These are phyloP conservation scores for Egretta garzetta DNA, from an alignment of 2,113 vertebrate species.

Conservation along the genomic window DNA sequence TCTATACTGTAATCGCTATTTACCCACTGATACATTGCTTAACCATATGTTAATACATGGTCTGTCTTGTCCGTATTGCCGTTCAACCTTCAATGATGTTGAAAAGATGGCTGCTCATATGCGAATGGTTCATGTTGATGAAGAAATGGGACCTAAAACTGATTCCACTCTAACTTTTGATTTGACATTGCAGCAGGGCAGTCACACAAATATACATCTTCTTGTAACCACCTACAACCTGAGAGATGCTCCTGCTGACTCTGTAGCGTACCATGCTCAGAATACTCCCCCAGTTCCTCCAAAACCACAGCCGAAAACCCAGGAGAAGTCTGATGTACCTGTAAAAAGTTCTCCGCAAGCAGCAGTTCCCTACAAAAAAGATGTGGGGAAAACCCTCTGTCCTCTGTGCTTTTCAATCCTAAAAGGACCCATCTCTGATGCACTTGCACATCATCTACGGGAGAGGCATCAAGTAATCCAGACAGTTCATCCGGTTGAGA, in stretches of 20 bases:
- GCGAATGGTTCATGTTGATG: slow-evolving; percentile 90
- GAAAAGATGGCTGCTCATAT: slow-evolving; percentile 99
- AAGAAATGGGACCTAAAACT: slow-evolving; percentile 91
- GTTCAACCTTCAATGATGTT: slow-evolving; percentile 96
- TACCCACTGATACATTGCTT: slow-evolving; percentile 94
- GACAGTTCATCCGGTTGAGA: slow-evolving; percentile 97
- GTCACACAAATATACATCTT: slow-evolving; percentile 96
- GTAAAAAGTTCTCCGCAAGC: slow-evolving; percentile 86
- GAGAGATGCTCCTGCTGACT: slow-evolving; percentile 92
- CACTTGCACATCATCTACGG: slow-evolving; percentile 92
- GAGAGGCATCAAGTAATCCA: slow-evolving; percentile 97
- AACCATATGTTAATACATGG: slow-evolving; percentile 99
- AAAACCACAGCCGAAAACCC: slow-evolving; percentile 86
- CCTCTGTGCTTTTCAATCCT: slow-evolving; percentile 97
- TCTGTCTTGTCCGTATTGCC: slow-evolving; percentile 94
- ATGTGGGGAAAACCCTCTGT: slow-evolving; percentile 96
- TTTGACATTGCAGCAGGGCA: slow-evolving; percentile 95
- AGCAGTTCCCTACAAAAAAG: slow-evolving; percentile 95
- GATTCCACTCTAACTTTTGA: slow-evolving; percentile 97
- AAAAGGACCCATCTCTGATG: slow-evolving; percentile 96
- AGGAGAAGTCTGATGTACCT: slow-evolving; percentile 76
- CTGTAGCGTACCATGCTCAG: slow-evolving; percentile 94
- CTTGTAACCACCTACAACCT: slow-evolving; percentile 98
- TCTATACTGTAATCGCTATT: slow-evolving; percentile 97
- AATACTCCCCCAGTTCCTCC: slow-evolving; percentile 83